A percentile compares a stretch with the other conserved stretches of the same genome.
phyloP scores from a whole-genome alignment of 2,113 vertebrate species.

The Larimichthys crocea region DNA sequence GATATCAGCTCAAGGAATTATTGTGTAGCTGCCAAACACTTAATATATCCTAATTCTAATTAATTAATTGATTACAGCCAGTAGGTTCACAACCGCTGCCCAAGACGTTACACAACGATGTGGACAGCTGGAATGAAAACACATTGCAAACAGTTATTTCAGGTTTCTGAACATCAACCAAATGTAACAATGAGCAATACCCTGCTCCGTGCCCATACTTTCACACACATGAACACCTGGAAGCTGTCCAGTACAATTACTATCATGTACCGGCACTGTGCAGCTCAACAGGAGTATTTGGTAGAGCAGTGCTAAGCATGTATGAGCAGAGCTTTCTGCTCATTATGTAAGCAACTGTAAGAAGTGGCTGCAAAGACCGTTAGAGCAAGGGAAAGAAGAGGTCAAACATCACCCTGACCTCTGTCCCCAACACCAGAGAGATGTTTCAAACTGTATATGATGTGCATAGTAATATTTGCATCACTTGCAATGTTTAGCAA shows the following conservation, averaged over 20 bases:
- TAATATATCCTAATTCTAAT: no score
- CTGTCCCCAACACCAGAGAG: background rate
- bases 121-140: background rate
- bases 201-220: background rate
- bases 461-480: no score
- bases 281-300: slow-evolving; percentile 15
- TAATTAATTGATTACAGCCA: no score
- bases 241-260: slow-evolving; percentile 16
- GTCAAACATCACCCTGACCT: background rate
- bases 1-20: no score
- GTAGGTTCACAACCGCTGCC: no score
- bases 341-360: slow-evolving; percentile 25
- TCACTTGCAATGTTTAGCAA: background rate
- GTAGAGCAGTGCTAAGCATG: background rate
- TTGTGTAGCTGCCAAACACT: no score
- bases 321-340: background rate
- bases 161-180: no score
- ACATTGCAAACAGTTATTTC: background rate
- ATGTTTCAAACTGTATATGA: background rate
- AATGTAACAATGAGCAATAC: background rate
- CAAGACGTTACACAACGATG: no score
- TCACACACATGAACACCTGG: slow-evolving; percentile 19
- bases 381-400: background rate
- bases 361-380: background rate
- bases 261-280: background rate